phyloP scores from a whole-genome alignment of 2,797 vertebrate species.

The Eupleurogrammus muticus region DNA sequence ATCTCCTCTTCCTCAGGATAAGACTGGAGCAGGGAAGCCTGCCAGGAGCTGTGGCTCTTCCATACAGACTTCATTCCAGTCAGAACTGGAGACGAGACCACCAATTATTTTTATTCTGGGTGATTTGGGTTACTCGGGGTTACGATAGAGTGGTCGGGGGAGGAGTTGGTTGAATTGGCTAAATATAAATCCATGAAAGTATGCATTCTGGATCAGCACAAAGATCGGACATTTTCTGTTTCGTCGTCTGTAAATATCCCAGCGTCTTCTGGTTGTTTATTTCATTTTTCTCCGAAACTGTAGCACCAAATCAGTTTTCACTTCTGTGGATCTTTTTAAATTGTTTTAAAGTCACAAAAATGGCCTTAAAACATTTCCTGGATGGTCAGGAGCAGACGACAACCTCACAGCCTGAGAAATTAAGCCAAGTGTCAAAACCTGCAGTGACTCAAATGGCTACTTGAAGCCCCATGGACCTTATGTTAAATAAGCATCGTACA shows the following conservation, averaged over 20 bases:
- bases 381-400: too few species aligned
- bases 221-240: constrained; percentile 16
- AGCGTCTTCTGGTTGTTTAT: constrained; percentile 7
- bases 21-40: constrained; percentile 29
- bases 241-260: background rate
- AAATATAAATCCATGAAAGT: constrained; percentile 68
- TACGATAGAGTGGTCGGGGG: constrained; percentile 55
- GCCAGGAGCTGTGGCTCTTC: constrained; percentile 65
- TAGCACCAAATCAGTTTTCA: background rate
- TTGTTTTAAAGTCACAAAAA: too few species aligned
- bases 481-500: too few species aligned
- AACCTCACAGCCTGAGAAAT: too few species aligned
- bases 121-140: constrained; percentile 71
- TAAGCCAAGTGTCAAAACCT: too few species aligned
- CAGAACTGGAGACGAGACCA: constrained; percentile 68
- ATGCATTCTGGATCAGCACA: constrained; percentile 42
- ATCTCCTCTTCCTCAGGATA: constrained; percentile 57
- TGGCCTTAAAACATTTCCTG: too few species aligned
- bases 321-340: too few species aligned
- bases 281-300: background rate
- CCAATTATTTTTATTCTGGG: constrained; percentile 81
- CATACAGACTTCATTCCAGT: constrained; percentile 63
- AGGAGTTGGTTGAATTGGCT: constrained; percentile 50
- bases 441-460: too few species aligned
- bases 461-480: too few species aligned